phyloP scores from a whole-genome alignment of 2,797 vertebrate genomes.

The Uromys caudimaculatus region DNA sequence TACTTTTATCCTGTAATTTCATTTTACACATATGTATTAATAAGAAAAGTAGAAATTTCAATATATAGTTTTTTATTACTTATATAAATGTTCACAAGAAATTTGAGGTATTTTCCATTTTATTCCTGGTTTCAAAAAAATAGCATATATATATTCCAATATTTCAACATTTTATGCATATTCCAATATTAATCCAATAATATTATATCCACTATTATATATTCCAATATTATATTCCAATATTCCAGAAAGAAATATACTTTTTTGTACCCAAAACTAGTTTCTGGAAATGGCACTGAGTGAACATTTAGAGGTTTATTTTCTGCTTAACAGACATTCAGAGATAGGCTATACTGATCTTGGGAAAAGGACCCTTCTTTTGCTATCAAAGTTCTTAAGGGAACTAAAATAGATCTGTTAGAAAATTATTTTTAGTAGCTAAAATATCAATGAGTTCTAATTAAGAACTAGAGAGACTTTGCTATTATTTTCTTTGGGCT shows the following conservation, averaged over 20 bases:
- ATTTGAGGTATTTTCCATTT: neutral
- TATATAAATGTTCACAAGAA: neutral
- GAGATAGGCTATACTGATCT: neutral
- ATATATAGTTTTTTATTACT: neutral
- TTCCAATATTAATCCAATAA: neutral
- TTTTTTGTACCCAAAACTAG: neutral
- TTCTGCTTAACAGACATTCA: neutral
- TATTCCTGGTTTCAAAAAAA: neutral
- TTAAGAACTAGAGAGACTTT: neutral
- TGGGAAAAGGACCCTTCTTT: neutral
- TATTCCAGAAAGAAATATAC: neutral
- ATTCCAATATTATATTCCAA: neutral
- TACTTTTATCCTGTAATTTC: conserved; percentile 16
- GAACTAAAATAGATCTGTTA: neutral
- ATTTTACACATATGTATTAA: neutral
- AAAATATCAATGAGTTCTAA: neutral
- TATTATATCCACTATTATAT: neutral
- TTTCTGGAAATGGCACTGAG: neutral
- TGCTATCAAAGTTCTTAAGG: neutral
- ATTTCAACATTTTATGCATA: neutral
- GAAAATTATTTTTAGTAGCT: neutral
- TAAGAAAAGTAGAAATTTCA: neutral
- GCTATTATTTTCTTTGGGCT: neutral
- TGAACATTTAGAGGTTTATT: neutral
- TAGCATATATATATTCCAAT: neutral